Conservation (phyloP, 2,113 vertebrate genomes). For the Oncorhynchus kisutch region DNA sequence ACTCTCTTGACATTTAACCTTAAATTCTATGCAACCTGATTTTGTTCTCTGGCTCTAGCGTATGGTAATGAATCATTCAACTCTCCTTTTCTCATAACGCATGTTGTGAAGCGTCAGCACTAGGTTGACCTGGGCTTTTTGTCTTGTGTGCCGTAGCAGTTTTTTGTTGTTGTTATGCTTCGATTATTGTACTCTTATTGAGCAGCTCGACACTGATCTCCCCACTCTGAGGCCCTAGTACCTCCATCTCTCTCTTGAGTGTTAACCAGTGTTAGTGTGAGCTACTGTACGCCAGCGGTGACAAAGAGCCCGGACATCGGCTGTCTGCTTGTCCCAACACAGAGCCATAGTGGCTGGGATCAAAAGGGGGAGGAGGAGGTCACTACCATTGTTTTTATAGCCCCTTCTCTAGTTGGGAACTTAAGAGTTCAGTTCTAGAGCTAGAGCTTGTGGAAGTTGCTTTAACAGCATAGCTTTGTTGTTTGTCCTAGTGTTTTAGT, state of each 20-base stretch:
- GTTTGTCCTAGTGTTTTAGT: not conserved
- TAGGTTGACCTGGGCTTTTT: not conserved
- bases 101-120: not conserved
- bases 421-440: not conserved
- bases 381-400: not conserved
- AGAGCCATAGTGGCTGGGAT: constrained; percentile 11
- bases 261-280: not conserved
- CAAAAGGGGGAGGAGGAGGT: not conserved
- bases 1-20: no score
- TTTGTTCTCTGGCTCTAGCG: no score
- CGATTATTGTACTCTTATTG: not conserved
- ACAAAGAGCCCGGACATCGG: constrained; percentile 4
- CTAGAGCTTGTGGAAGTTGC: not conserved
- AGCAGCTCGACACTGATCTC: not conserved
- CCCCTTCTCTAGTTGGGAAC: not conserved
- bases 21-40: no score
- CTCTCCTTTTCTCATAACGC: not conserved
- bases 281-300: constrained; percentile 2
- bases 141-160: not conserved
- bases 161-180: not conserved
- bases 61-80: no score
- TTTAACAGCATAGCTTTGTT: not conserved
- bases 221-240: not conserved
- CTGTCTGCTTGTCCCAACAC: constrained; percentile 17
- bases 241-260: not conserved